Evolutionary conservation across 2,797 vertebrate species (phyloP).

Genomic region (Galaxias olidus): DNA sequence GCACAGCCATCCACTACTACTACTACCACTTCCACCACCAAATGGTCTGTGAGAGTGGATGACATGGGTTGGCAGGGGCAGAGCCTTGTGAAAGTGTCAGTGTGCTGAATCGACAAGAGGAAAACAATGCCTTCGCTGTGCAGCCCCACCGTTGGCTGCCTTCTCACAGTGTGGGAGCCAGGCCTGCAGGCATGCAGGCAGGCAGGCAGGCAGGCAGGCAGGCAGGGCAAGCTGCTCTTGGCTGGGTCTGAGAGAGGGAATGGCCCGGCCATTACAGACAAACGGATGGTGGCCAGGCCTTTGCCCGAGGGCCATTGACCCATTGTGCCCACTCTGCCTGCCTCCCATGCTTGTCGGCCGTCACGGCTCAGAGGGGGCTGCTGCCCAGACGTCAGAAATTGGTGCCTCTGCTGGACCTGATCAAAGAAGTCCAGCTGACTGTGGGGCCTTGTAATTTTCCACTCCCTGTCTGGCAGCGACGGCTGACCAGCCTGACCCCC

Average conservation of each 20-base stretch:
- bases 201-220: slow-evolving; percentile 45
- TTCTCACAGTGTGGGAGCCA: slow-evolving; percentile 34
- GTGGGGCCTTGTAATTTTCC: slow-evolving; percentile 60
- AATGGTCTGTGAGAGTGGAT: slow-evolving; percentile 9
- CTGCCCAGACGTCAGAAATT: slow-evolving; percentile 66
- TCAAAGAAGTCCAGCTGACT: slow-evolving; percentile 64
- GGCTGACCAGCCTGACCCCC: slow-evolving; percentile 11
- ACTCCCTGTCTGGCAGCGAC: slow-evolving; percentile 40
- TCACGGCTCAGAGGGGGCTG: slow-evolving; percentile 45
- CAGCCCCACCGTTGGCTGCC: slow-evolving; percentile 50
- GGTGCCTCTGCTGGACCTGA: slow-evolving; percentile 54
- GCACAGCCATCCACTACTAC: slow-evolving; percentile 28
- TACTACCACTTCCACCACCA: slow-evolving; percentile 16
- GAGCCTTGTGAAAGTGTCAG: slow-evolving; percentile 48
- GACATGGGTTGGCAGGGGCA: slow-evolving; percentile 26
- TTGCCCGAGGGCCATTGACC: slow-evolving; percentile 64
- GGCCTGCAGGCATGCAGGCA: slow-evolving; percentile 22
- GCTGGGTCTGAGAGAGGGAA: slow-evolving; percentile 36
- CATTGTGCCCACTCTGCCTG: slow-evolving; percentile 54
- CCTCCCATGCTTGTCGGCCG: slow-evolving; percentile 6
- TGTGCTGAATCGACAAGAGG: slow-evolving; percentile 61
- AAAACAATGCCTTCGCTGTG: slow-evolving; percentile 68
- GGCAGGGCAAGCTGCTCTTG: slow-evolving; percentile 55
- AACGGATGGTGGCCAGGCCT: slow-evolving; percentile 42
- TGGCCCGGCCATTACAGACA: neutral